Conservation (phyloP, 2,797 vertebrate species). For the Intellagama lesueurii region DNA sequence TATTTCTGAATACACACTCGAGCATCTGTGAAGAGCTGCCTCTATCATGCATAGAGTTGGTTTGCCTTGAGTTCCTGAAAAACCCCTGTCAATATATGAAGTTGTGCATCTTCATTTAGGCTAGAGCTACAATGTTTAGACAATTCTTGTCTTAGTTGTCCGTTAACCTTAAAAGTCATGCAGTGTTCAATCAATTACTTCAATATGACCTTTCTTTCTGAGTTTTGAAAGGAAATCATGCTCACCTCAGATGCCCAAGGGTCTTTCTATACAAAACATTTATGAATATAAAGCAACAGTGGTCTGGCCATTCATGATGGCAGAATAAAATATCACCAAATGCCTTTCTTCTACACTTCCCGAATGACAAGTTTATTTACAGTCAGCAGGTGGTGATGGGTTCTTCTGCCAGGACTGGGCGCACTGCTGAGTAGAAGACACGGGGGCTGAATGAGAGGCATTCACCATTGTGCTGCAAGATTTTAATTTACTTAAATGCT, state of each 20-base stretch:
- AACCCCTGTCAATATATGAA: too few relatives aligned
- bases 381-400: slow-evolving; percentile 60
- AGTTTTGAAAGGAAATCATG: slow-evolving; percentile 15
- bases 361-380: slow-evolving; percentile 64
- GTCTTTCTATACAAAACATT: slow-evolving; percentile 25
- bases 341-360: slow-evolving; percentile 52
- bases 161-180: slow-evolving; percentile 30
- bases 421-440: slow-evolving; percentile 54
- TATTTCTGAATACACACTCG: too few relatives aligned
- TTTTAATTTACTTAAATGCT: slow-evolving; percentile 68
- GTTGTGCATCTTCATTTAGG: too few relatives aligned
- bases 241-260: slow-evolving; percentile 17
- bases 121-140: too few relatives aligned
- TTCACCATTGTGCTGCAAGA: slow-evolving; percentile 66
- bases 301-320: slow-evolving; percentile 27
- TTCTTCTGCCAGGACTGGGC: slow-evolving; percentile 40
- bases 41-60: too few relatives aligned
- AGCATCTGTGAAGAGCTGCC: too few relatives aligned
- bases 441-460: slow-evolving; percentile 53
- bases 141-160: not conserved
- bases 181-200: slow-evolving; percentile 33
- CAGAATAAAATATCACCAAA: slow-evolving; percentile 60
- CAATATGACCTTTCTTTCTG: slow-evolving; percentile 50
- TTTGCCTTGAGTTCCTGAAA: too few relatives aligned
- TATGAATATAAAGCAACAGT: slow-evolving; percentile 32